Base-by-base conservation (phyloP, 2,797 vertebrate genomes). In the Lutjanus argentimaculatus region DNA sequence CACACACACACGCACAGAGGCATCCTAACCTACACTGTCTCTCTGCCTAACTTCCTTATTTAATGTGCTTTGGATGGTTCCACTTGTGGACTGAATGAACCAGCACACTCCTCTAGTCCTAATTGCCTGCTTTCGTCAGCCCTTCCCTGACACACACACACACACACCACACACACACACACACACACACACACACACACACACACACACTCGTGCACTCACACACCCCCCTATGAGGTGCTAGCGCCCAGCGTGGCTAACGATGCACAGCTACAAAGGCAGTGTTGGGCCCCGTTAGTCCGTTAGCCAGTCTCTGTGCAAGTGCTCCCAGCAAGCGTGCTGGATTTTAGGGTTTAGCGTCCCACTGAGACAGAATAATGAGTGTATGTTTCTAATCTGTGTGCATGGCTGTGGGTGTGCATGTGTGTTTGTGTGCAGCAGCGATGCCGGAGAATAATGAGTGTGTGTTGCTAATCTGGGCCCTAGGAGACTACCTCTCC, bases 341-440 rank as follows among this genome's bases (percentile, higher is more conserved):
- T 86, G 95, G 95, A 96, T 96, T 96, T 96, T 94, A 91, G 93
- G 96, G 93, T 95, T 96, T 95, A 96, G 94, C 82, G 86, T 95
- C 95, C 95, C 95, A 91, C 96, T 95, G 95, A 95, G 95, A 93
- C 93, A 76, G 94, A 96, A 96, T 96, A 97, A 96, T 96, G 95
- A 96, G 96, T 95, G 93, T 96, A 95, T 96, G 95, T 95, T 96
- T 95, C 95, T 96, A 96, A 97, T 96, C 96, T 96, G 90, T 85
- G 90, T 91, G 88, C 88, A 78, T 76, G 89, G 74, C 75, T 79
- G 82, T 87, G 76, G 75, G 72, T 89, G 85, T 83, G 76, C 80
- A 79, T 89, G 87, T 86, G 89, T 93, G 91, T 93, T 90, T 93
- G 90, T 89, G 92, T 79, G 91, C 73, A 86, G 83, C 85, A 69